Evolutionary conservation across 1,140 invertebrate genomes (phyloP).

Genomic region (Neodiprion lecontei): DNA sequence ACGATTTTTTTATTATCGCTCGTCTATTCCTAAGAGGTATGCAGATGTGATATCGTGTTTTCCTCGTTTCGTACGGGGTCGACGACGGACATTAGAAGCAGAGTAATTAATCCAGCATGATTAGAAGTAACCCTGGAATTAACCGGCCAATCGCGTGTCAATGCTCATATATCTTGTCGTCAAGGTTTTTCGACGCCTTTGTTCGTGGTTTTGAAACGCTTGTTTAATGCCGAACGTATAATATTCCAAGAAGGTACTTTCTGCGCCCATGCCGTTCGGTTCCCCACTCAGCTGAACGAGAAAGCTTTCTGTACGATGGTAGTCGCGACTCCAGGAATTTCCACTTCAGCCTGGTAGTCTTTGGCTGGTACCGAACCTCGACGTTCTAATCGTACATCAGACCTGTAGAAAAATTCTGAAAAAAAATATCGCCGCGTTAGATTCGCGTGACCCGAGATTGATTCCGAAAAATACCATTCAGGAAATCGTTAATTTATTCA

Average conservation of each 20-base stretch:
- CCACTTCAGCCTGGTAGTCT: not conserved
- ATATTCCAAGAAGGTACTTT: not conserved
- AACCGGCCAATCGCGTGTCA: too few species aligned
- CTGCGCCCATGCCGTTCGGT: not conserved
- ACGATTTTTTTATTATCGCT: too few species aligned
- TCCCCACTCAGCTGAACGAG: slow-evolving; percentile 1
- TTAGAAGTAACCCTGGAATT: too few species aligned
- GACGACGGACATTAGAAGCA: too few species aligned
- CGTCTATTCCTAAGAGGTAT: too few species aligned
- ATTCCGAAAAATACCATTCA: not conserved
- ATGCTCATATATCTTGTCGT: too few species aligned
- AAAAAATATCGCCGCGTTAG: not conserved
- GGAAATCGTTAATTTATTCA: too few species aligned
- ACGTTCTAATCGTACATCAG: not conserved
- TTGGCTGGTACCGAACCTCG: not conserved
- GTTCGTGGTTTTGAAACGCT: not conserved
- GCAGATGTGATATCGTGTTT: too few species aligned
- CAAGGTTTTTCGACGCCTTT: not conserved
- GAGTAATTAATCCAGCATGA: too few species aligned
- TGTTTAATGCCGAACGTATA: not conserved
- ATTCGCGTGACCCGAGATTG: not conserved
- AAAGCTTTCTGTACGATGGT: not conserved
- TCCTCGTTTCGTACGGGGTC: too few species aligned
- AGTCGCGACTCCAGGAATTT: not conserved
- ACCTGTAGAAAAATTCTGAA: not conserved